Evolutionary conservation across 1,140 invertebrate genomes (phyloP).

Genomic region (Hestina assimilis): DNA sequence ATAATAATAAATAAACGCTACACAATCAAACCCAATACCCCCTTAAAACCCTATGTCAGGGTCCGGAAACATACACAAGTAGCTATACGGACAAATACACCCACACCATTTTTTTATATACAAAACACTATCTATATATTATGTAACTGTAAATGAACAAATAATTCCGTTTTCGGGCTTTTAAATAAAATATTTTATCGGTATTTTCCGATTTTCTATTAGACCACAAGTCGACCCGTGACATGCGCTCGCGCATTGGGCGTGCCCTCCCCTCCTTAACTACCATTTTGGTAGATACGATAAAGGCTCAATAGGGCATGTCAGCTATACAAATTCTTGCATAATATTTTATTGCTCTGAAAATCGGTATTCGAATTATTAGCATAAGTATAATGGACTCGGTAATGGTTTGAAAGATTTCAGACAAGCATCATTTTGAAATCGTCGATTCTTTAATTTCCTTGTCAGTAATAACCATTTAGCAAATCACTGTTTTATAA

Average conservation of each 20-base stretch:
- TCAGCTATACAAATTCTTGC: slow-evolving; percentile 38
- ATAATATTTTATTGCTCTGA: slow-evolving; percentile 37
- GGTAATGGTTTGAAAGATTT: slow-evolving; percentile 7
- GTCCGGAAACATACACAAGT: neutral
- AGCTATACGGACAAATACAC: too few species aligned
- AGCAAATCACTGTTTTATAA: too few species aligned
- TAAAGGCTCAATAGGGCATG: slow-evolving; percentile 55
- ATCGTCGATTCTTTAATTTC: neutral
- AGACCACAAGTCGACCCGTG: slow-evolving; percentile 16
- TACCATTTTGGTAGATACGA: slow-evolving; percentile 44
- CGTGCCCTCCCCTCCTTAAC: slow-evolving; percentile 46
- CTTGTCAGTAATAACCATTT: too few species aligned
- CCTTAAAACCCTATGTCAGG: too few species aligned
- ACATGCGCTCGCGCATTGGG: slow-evolving; percentile 43
- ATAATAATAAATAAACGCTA: too few species aligned
- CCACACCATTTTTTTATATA: too few species aligned
- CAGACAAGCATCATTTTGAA: neutral
- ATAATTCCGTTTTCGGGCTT: too few species aligned
- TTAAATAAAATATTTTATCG: neutral
- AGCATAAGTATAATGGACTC: slow-evolving; percentile 12
- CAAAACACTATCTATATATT: too few species aligned
- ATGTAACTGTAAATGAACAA: too few species aligned
- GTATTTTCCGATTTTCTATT: neutral
- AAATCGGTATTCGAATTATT: slow-evolving; percentile 33
- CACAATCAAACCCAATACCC: too few species aligned